Base-by-base conservation (phyloP, 2,797 vertebrate genomes). In the Anableps anableps region DNA sequence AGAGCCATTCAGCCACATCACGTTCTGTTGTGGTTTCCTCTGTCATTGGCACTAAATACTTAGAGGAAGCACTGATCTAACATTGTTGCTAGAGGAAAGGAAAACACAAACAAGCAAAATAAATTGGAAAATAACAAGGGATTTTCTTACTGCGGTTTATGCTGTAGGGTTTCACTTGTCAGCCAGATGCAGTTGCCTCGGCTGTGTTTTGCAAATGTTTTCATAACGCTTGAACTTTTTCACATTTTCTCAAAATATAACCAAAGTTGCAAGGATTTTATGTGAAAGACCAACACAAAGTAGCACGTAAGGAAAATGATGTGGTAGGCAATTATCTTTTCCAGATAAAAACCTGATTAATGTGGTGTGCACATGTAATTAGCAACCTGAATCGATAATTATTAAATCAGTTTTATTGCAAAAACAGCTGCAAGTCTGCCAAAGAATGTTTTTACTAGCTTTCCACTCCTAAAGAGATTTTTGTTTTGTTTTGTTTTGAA, bases 21-120 rank as follows among this genome's bases (percentile, higher is more conserved):
- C 16, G 45, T 72, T 47, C 43, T 72, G 26, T 31, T 72, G 45
- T 72, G 71, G 45, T 72, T 72, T 31, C 16, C 38, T n/a, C 36
- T 74, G 34, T 53, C 26, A 7, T n/a, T 19, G 26, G 68, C 26
- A 16, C 23, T 43, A n/a, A 43, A 45, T 26, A 7, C 23, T 43
- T 43, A 71, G 41, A 43, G 68, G 68, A 71, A 71, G 41, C 68
- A 71, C 14, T 70, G 38, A 70, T 70, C 66, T 70, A 41, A 13
- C 10, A 43, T 29, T 45, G 68, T 71, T 14, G 68, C 26, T 29
- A 71, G 68, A 71, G 41, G 38, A 71, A 45, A 71, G 36, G 41
- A 45, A n/a, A 71, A 71, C 23, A 45, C 13, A 71, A 45, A 71
- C 41, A 71, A 71, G 45, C 68, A 38, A 23, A 66, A 23, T 66